Evolutionary conservation across 2,888 invertebrate genomes (phyloP).

Genomic region (Pterobdella sp.): DNA sequence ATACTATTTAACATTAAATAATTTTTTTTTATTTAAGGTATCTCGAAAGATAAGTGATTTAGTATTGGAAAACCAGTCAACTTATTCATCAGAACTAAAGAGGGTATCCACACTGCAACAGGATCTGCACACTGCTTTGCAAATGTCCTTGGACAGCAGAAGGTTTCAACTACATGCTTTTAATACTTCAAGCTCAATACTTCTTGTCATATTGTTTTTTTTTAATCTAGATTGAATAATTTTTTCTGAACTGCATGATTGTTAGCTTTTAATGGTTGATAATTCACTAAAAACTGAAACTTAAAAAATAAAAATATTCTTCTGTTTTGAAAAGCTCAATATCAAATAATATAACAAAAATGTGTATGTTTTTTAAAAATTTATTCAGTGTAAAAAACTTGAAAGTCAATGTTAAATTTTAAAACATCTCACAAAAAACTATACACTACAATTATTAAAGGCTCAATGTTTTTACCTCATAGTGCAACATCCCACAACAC

Average conservation of each 20-base stretch:
- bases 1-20: background rate
- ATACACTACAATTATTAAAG: too few relatives aligned
- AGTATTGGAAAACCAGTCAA: constrained; percentile 80
- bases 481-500: too few relatives aligned
- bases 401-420: too few relatives aligned
- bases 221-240: constrained; percentile 9
- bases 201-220: constrained; percentile 10
- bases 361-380: too few relatives aligned
- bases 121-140: constrained; percentile 45
- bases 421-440: too few relatives aligned
- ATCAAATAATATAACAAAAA: too few relatives aligned
- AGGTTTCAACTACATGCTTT: constrained; percentile 39
- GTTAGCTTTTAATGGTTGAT: background rate
- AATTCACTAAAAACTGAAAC: too few relatives aligned
- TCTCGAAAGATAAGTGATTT: constrained; percentile 86
- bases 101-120: constrained; percentile 53
- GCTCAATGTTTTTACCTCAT: too few relatives aligned
- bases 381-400: too few relatives aligned
- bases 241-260: background rate
- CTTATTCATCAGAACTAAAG: constrained; percentile 75
- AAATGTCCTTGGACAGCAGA: constrained; percentile 47
- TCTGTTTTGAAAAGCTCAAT: too few relatives aligned
- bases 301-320: too few relatives aligned
- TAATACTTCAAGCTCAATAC: background rate
- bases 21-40: constrained; percentile 43